These are phyloP conservation scores for Scylla paramamosain DNA, from an alignment of 1,140 invertebrate species.

Conservation along the genomic window DNA sequence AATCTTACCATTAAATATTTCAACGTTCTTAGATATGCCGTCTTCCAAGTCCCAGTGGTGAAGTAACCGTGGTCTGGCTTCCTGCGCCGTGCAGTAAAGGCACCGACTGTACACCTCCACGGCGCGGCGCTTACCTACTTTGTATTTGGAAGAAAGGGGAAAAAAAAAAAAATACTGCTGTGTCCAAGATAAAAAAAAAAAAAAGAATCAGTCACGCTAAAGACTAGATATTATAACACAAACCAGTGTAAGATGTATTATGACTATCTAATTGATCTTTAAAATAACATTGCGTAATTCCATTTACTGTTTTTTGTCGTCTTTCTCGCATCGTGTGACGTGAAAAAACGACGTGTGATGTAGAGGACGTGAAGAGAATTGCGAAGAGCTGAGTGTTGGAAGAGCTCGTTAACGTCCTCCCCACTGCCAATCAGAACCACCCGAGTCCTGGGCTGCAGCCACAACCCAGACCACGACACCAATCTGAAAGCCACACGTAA, in stretches of 20 bases:
- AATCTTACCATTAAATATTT: neutral
- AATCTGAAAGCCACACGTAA: no score
- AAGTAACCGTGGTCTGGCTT: neutral
- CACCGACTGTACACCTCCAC: neutral
- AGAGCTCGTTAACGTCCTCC: neutral
- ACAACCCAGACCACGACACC: neutral
- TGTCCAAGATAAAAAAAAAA: no score
- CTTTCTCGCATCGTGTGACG: no score
- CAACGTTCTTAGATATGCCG: neutral
- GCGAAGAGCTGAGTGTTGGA: neutral
- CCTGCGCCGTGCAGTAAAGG: neutral
- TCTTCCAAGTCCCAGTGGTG: neutral
- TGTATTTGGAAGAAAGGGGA: neutral
- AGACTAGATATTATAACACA: no score
- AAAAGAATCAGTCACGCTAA: no score
- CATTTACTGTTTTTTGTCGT: no score
- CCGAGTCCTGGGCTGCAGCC: neutral
- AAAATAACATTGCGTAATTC: no score
- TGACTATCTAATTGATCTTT: neutral
- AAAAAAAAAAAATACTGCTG: no score
- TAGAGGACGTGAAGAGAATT: neutral
- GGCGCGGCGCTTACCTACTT: no score
- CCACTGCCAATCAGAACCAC: neutral
- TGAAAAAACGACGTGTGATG: neutral
- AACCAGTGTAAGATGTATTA: no score